Base-by-base conservation (phyloP, 2,113 vertebrate genomes). In the Takifugu flavidus region DNA sequence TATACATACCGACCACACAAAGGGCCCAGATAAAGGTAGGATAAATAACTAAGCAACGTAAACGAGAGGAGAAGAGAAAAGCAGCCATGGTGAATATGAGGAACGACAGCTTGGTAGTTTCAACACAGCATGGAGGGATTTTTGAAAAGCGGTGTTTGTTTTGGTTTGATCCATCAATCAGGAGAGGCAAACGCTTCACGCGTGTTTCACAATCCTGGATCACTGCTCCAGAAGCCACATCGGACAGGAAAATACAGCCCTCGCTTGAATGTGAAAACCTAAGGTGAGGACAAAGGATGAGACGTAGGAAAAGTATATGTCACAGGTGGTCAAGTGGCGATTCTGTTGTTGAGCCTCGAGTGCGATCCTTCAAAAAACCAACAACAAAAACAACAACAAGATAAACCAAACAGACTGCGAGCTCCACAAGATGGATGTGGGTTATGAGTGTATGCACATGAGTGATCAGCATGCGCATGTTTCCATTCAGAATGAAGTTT, bases 401-500 rank as follows among this genome's bases (percentile, higher is more conserved):
- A 31, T 31, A 28, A 13, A 13, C 5, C 27, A 53, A 73, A 63
- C 53, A 72, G 25, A 12, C 55, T 64, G 67, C 34, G 65, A 67
- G 66, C 67, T 65, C 64, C 80, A 72, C 2, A 49, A 78, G 72
- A 79, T 68, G 53, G 71, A 52, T 74, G 79, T 65, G 70, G 74
- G 65, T 70, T 54, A 67, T 59, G 47, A 57, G 62, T 52, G 56
- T 5, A 14, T 72, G 66, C 58, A 67, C 59, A 68, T 15, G 65
- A 63, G 69, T 54, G 26, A 59, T 53, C 39, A 52, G 65, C 3
- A 54, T n/a, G 3, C 28, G 20, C 62, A 63, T 79, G 79, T 79
- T 87, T 80, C 79, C 62, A 8, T 72, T 49, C 75, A 77, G 63
- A 81, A 75, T 59, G 71, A 75, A 67, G 87, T 82, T 86, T 89